Evolutionary conservation across 2,113 vertebrate species (phyloP).

Genomic region (Rhea pennata): DNA sequence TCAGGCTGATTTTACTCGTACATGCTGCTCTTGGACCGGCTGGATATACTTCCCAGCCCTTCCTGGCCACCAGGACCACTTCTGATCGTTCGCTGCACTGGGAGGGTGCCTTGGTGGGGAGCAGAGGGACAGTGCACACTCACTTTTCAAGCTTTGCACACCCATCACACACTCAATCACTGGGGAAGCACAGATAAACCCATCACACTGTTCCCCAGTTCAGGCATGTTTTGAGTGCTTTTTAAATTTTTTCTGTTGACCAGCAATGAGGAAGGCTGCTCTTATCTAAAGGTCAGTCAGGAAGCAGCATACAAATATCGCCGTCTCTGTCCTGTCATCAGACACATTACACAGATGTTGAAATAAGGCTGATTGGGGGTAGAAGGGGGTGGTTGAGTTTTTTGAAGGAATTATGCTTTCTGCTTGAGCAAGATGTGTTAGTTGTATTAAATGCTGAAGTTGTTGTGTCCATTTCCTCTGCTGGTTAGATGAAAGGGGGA

Average conservation of each 20-base stretch:
- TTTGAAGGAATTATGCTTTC: neutral
- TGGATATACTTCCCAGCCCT: neutral
- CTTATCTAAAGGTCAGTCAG: neutral
- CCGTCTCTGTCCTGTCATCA: neutral
- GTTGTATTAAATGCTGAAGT: neutral
- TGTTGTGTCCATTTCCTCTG: neutral
- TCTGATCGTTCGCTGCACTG: rapidly evolving
- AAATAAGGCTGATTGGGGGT: neutral
- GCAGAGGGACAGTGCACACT: neutral
- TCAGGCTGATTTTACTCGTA: neutral
- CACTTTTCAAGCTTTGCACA: neutral
- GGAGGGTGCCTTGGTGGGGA: rapidly evolving
- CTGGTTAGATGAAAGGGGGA: neutral
- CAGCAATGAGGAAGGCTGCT: neutral
- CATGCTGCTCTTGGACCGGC: neutral
- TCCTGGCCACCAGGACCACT: neutral
- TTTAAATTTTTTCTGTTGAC: neutral
- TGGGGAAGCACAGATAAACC: neutral
- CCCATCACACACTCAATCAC: neutral
- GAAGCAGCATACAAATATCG: neutral
- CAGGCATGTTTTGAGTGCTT: neutral
- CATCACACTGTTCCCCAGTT: neutral
- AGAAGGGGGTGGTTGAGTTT: neutral
- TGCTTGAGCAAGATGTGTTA: neutral
- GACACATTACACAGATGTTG: neutral